Percentiles rank a stretch among this genome's conserved stretches.
These are phyloP conservation scores for Ornithoptera priamus DNA, from an alignment of 2,888 invertebrate species.

Conservation along the genomic window DNA sequence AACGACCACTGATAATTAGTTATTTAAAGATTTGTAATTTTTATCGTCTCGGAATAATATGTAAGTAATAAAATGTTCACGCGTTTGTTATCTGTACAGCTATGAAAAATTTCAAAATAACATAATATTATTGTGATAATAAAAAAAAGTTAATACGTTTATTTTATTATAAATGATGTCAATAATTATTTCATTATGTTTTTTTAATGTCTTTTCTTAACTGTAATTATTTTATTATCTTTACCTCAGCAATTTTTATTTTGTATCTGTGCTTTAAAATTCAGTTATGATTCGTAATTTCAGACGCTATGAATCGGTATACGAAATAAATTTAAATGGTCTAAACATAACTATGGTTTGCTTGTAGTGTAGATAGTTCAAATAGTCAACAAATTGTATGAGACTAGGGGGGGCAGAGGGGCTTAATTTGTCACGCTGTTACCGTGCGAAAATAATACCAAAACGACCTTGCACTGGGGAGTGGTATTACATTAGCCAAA, in stretches of 20 bases:
- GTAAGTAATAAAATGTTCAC: conserved; percentile 3
- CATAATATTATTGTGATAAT: too few species aligned
- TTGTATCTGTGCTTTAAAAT: background rate
- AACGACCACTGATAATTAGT: conserved; percentile 2
- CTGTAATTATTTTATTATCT: too few species aligned
- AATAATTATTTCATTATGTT: too few species aligned
- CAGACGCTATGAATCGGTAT: conserved; percentile 13
- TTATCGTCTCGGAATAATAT: background rate
- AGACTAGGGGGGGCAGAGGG: conserved; percentile 4
- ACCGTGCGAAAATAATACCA: background rate
- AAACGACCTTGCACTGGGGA: background rate
- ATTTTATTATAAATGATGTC: too few species aligned
- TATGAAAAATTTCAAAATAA: background rate
- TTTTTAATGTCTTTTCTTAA: too few species aligned
- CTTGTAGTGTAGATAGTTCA: conserved; percentile 27
- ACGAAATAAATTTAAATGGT: conserved; percentile 8
- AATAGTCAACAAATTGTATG: conserved; percentile 29
- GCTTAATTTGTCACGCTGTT: background rate
- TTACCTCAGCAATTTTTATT: too few species aligned
- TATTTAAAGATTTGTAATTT: background rate
- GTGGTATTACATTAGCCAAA: conserved; percentile 7
- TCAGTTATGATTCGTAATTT: background rate
- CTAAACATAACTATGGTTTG: conserved; percentile 28
- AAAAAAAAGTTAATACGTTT: too few species aligned
- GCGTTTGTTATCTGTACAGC: conserved; percentile 1